Evolutionary conservation across 2,888 invertebrate species (phyloP).

Genomic region (Andrena praecox): DNA sequence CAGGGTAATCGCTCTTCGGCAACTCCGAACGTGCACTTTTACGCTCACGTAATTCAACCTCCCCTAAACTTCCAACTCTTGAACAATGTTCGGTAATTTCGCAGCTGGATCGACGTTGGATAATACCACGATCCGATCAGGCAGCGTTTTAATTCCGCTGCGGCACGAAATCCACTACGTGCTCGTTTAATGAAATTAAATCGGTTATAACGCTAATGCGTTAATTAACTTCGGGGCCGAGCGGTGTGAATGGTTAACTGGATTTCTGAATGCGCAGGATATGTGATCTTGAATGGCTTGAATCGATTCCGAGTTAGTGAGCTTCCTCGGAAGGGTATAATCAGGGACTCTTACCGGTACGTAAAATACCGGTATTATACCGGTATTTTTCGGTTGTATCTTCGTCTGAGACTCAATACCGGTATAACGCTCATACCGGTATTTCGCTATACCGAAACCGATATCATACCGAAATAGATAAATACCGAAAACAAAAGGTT

Average conservation of each 20-base stretch:
- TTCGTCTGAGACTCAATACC: too few relatives aligned
- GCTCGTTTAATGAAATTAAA: conserved; percentile 13
- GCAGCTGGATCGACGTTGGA: background rate
- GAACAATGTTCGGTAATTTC: background rate
- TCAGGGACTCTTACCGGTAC: too few relatives aligned
- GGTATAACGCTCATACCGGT: too few relatives aligned
- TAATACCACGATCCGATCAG: background rate
- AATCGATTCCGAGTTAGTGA: conserved; percentile 7
- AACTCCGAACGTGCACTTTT: background rate
- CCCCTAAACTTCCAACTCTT: background rate
- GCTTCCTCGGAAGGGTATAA: background rate
- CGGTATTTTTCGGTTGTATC: too few relatives aligned
- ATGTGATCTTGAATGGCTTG: background rate
- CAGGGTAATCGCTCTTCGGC: conserved; percentile 24
- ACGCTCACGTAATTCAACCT: conserved; percentile 5
- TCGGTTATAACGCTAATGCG: background rate
- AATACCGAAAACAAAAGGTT: too few relatives aligned
- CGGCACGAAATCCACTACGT: background rate
- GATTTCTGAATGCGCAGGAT: background rate
- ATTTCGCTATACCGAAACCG: too few relatives aligned
- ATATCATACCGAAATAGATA: too few relatives aligned
- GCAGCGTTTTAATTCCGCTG: background rate
- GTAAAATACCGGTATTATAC: too few relatives aligned
- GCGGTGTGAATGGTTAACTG: conserved; percentile 20
- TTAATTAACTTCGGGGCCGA: conserved; percentile 9